Evolutionary conservation across 2,888 invertebrate genomes (phyloP).

Genomic region (Nineta flava): DNA sequence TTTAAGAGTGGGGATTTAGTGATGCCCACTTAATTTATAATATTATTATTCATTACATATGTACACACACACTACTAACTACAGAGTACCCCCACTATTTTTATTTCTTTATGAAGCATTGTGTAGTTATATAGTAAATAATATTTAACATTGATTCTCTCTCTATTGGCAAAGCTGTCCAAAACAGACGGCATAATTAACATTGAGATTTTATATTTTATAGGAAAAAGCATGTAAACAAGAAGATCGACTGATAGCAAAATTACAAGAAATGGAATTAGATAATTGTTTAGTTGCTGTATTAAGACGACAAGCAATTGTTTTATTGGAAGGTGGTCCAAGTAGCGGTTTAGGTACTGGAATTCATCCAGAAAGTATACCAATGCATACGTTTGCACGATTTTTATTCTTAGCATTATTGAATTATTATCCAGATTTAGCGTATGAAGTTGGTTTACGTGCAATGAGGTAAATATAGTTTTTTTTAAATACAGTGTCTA

Average conservation of each 20-base stretch:
- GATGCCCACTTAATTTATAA: no score
- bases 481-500: neutral
- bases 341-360: conserved; percentile 58
- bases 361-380: conserved; percentile 65
- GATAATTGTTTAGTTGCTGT: conserved; percentile 55
- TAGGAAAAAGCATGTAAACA: conserved; percentile 52
- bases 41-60: no score
- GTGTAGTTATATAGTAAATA: no score
- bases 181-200: neutral
- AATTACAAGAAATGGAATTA: conserved; percentile 59
- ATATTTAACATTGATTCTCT: no score
- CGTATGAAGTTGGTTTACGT: conserved; percentile 60
- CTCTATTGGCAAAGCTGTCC: no score
- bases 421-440: conserved; percentile 59
- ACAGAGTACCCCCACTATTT: no score
- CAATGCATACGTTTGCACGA: conserved; percentile 70
- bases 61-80: no score
- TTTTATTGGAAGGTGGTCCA: conserved; percentile 60
- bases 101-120: no score
- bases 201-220: conserved; percentile 10
- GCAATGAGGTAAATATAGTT: conserved; percentile 58
- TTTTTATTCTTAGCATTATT: conserved; percentile 64
- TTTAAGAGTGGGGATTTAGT: no score
- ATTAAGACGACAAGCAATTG: conserved; percentile 46
- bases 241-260: conserved; percentile 61